Evolutionary conservation across 2,797 vertebrate genomes (phyloP).

Genomic region (Bovichtus diacanthus): DNA sequence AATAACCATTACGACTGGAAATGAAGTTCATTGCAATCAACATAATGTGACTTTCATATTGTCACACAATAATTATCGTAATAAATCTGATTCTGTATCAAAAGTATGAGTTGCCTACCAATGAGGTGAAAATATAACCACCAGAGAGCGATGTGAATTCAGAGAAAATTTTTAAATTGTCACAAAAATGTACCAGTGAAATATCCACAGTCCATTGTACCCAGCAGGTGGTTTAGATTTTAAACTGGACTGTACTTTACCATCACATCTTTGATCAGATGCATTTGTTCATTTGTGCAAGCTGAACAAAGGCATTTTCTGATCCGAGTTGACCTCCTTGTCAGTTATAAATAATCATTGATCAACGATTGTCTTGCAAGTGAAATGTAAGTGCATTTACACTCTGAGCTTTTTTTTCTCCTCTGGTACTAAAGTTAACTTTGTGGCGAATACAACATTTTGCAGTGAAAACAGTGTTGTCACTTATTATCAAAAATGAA

Average conservation of each 20-base stretch:
- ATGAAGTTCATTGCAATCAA: conserved; percentile 22
- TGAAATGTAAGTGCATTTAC: conserved; percentile 22
- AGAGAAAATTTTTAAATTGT: conserved; percentile 6
- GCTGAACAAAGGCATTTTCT: conserved; percentile 19
- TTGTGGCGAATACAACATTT: conserved; percentile 23
- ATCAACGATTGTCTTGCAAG: conserved; percentile 72
- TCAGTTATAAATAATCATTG: conserved; percentile 19
- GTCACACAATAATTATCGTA: conserved; percentile 22
- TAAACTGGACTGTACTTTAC: neutral
- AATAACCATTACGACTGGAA: neutral
- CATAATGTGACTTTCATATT: conserved; percentile 16
- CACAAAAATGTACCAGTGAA: neutral
- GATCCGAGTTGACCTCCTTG: conserved; percentile 1
- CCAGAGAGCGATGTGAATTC: conserved; percentile 1
- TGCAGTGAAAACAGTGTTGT: conserved; percentile 15
- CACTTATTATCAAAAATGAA: conserved; percentile 45
- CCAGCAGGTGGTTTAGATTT: conserved; percentile 6
- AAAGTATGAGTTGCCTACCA: conserved; percentile 11
- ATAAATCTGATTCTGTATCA: conserved; percentile 17
- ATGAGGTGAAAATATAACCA: conserved; percentile 9
- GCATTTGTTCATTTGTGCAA: neutral
- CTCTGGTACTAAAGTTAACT: conserved; percentile 27
- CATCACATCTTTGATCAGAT: conserved; percentile 9
- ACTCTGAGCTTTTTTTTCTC: neutral
- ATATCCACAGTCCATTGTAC: conserved; percentile 7